Percentiles rank a stretch among this genome's conserved stretches.
Evolutionary conservation across 2,113 vertebrate species (phyloP).

Genomic region (Chinchilla lanigera): DNA sequence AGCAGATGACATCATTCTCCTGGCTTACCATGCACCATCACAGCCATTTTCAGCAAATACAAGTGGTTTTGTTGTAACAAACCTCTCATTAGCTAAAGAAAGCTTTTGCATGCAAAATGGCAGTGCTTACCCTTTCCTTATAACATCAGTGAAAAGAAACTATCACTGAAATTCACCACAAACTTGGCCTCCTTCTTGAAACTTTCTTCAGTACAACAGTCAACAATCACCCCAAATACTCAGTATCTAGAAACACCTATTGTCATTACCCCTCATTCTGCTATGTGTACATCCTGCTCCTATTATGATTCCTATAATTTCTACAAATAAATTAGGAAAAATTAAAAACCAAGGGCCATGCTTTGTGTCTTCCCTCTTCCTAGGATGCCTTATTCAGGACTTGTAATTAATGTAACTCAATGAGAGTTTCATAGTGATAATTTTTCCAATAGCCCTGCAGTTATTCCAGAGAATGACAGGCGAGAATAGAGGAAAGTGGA

Average conservation of each 20-base stretch:
- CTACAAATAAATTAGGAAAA: slow-evolving; percentile 31
- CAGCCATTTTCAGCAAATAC: neutral
- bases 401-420: neutral
- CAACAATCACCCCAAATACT: neutral
- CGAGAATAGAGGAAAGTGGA: neutral
- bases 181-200: neutral
- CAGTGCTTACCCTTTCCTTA: neutral
- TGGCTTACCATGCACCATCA: neutral
- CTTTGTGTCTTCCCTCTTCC: neutral
- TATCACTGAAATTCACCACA: neutral
- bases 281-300: neutral
- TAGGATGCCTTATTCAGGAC: neutral
- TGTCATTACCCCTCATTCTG: neutral
- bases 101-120: neutral
- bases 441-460: neutral
- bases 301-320: neutral
- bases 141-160: slow-evolving; percentile 38
- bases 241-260: neutral
- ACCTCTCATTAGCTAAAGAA: neutral
- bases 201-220: neutral
- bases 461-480: neutral
- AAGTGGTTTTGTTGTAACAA: slow-evolving; percentile 27
- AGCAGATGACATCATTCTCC: slow-evolving; percentile 30
- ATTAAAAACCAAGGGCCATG: neutral
- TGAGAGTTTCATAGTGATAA: neutral